Evolutionary conservation across 2,797 vertebrate genomes (phyloP).

Genomic region (Cuniculus paca): DNA sequence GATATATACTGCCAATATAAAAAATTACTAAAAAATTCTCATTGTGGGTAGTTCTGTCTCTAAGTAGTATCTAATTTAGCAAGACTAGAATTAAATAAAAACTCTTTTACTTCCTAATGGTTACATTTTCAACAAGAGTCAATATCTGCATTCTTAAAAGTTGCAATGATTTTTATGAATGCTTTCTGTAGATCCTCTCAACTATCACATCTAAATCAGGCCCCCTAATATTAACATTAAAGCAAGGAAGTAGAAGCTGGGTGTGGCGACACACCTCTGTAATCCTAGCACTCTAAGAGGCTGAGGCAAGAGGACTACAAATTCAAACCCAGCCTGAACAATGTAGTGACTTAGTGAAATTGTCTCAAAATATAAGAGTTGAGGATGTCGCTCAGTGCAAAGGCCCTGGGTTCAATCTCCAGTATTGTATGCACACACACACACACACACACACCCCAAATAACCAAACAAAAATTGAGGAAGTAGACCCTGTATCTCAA

Average conservation of each 20-base stretch:
- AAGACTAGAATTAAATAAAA: neutral
- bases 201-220: neutral
- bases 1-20: neutral
- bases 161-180: neutral
- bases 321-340: neutral
- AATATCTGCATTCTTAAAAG: slow-evolving; percentile 8
- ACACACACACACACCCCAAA: neutral
- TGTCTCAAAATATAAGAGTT: neutral
- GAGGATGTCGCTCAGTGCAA: neutral
- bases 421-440: neutral
- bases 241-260: neutral
- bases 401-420: neutral
- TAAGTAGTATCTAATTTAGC: neutral
- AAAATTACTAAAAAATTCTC: neutral
- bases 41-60: neutral
- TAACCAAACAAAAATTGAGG: neutral
- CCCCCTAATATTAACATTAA: neutral
- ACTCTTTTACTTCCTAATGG: neutral
- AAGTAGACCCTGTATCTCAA: neutral
- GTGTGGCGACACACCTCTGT: neutral
- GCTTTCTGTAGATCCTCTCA: slow-evolving; percentile 16
- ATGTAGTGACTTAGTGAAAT: neutral
- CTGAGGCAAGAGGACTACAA: neutral
- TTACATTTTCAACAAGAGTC: neutral
- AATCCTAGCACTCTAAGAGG: neutral